Percentiles rank a stretch among this genome's conserved stretches.
These are phyloP conservation scores for Heliangelus exortis DNA, from an alignment of 2,797 vertebrate genomes.

Conservation along the genomic window DNA sequence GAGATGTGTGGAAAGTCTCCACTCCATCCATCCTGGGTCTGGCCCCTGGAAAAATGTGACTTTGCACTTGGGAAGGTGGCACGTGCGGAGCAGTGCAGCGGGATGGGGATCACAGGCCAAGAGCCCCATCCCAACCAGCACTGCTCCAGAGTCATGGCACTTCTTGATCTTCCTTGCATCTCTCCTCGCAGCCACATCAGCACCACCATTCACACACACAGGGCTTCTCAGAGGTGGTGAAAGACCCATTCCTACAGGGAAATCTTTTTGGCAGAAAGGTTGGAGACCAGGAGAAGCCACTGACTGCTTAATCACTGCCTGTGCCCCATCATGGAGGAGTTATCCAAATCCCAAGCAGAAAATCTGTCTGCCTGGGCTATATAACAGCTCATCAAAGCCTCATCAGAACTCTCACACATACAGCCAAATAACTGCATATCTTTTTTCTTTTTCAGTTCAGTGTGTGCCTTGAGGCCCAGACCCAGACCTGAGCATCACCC, in stretches of 20 bases:
- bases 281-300: not conserved
- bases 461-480: not conserved
- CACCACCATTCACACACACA: fast-evolving
- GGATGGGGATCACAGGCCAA: not conserved
- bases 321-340: fast-evolving
- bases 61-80: not conserved
- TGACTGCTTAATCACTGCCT: not conserved
- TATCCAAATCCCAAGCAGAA: not conserved
- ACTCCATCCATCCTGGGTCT: not conserved
- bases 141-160: too few species aligned
- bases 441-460: not conserved
- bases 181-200: not conserved
- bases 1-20: not conserved
- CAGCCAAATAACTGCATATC: not conserved
- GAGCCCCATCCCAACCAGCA: fast-evolving
- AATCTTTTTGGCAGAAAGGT: not conserved
- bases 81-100: fast-evolving
- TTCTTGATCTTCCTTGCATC: not conserved
- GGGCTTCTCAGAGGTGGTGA: not conserved
- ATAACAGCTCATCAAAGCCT: not conserved
- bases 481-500: not conserved
- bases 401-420: fast-evolving
- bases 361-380: not conserved
- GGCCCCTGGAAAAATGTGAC: fast-evolving
- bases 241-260: fast-evolving